Percentiles rank a stretch among this genome's conserved stretches.
phyloP scores from a whole-genome alignment of 2,797 vertebrate species.

The Sphenopsis melanotis region DNA sequence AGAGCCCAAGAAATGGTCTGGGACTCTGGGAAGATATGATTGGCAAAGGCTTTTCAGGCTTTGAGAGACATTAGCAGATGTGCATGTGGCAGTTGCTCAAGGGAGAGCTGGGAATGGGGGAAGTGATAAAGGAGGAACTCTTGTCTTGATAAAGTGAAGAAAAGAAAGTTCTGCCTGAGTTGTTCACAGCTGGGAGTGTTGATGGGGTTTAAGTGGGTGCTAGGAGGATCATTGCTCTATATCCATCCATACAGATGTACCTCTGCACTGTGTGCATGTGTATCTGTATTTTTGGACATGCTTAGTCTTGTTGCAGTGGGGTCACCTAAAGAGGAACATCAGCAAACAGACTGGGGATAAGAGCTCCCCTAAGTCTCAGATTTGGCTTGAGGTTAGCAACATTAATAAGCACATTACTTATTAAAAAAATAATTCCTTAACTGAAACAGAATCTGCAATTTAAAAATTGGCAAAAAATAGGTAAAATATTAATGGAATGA shows the following conservation, averaged over 20 bases:
- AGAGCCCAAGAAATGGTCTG: background rate
- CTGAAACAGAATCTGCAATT: background rate
- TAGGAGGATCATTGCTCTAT: background rate
- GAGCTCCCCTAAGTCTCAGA: background rate
- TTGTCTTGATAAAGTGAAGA: background rate
- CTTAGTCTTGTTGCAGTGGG: background rate
- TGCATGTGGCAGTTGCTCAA: background rate
- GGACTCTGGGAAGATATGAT: no score
- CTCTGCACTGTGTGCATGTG: accelerated
- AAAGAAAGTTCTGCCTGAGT: background rate
- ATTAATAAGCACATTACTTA: background rate
- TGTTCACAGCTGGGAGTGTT: background rate
- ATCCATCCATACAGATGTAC: background rate
- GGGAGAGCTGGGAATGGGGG: accelerated
- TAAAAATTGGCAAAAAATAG: background rate
- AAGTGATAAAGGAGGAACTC: accelerated
- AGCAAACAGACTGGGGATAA: background rate
- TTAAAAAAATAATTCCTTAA: background rate
- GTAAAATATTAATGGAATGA: background rate
- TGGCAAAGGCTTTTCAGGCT: background rate
- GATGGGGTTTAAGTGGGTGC: background rate
- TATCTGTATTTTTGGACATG: background rate
- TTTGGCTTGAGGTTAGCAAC: background rate
- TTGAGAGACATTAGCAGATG: background rate
- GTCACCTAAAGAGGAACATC: background rate